Conservation (phyloP, 2,888 invertebrate species). For the Dione juno region DNA sequence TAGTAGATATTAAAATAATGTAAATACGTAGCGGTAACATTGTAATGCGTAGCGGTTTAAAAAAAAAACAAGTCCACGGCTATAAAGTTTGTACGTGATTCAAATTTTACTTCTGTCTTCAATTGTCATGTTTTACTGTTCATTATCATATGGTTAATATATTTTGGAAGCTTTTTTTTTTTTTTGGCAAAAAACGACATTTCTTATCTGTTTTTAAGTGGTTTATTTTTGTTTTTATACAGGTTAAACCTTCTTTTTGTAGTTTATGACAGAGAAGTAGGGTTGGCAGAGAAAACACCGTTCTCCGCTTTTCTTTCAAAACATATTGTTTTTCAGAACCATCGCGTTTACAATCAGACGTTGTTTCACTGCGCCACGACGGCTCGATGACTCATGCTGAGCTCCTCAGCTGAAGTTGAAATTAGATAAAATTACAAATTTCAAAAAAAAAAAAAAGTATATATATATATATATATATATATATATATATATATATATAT, state of each 20-base stretch:
- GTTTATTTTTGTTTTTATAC: too few species aligned
- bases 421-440: too few species aligned
- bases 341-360: not conserved
- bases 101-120: conserved; percentile 21
- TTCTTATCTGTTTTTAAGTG: not conserved
- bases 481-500: too few species aligned
- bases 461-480: too few species aligned
- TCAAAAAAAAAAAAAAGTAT: too few species aligned
- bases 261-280: not conserved
- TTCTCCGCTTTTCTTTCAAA: not conserved
- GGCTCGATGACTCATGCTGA: too few species aligned
- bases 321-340: not conserved
- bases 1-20: conserved; percentile 18
- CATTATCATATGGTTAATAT: not conserved
- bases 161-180: not conserved
- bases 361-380: not conserved
- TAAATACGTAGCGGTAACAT: conserved; percentile 16
- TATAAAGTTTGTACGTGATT: conserved; percentile 18
- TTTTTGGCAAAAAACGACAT: too few species aligned
- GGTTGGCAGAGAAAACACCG: not conserved
- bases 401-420: too few species aligned
- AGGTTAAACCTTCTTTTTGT: too few species aligned
- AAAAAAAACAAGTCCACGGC: conserved; percentile 24
- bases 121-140: conserved; percentile 5
- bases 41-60: conserved; percentile 23